These are phyloP conservation scores for Liasis olivaceus DNA, from an alignment of 2,797 vertebrate species.

Conservation along the genomic window DNA sequence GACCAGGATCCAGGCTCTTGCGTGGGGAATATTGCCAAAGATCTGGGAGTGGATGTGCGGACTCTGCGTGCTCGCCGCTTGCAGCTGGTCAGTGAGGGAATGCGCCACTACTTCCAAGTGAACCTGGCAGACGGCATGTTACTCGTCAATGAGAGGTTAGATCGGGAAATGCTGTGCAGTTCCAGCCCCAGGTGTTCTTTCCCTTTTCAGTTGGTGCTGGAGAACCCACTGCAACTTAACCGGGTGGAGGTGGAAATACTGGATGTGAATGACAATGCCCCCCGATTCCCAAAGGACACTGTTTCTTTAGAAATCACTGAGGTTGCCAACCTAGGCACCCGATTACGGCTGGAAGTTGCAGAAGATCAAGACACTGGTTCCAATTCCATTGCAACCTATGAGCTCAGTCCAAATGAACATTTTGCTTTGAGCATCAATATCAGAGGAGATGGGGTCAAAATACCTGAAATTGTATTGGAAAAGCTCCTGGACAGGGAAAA, in stretches of 20 bases:
- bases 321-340: slow-evolving; percentile 72
- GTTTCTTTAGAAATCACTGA: slow-evolving; percentile 76
- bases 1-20: slow-evolving; percentile 67
- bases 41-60: slow-evolving; percentile 68
- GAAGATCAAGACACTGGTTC: slow-evolving; percentile 74
- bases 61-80: slow-evolving; percentile 66
- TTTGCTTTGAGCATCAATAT: slow-evolving; percentile 63
- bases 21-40: slow-evolving; percentile 73
- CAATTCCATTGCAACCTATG: slow-evolving; percentile 71
- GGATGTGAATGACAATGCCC: slow-evolving; percentile 78
- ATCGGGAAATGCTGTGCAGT: slow-evolving; percentile 71
- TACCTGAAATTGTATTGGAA: slow-evolving; percentile 66
- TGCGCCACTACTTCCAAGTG: slow-evolving; percentile 69
- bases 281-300: slow-evolving; percentile 69
- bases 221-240: slow-evolving; percentile 79
- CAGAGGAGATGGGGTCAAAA: slow-evolving; percentile 68
- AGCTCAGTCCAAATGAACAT: slow-evolving; percentile 70
- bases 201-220: slow-evolving; percentile 76
- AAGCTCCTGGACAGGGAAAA: slow-evolving; percentile 71
- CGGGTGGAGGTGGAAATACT: slow-evolving; percentile 74
- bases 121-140: slow-evolving; percentile 60
- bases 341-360: slow-evolving; percentile 76
- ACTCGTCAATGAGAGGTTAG: slow-evolving; percentile 63
- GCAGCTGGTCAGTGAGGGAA: slow-evolving; percentile 70
- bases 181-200: slow-evolving; percentile 69